Conservation (phyloP, 2,888 invertebrate genomes). For the Phanerotoma sp. region DNA sequence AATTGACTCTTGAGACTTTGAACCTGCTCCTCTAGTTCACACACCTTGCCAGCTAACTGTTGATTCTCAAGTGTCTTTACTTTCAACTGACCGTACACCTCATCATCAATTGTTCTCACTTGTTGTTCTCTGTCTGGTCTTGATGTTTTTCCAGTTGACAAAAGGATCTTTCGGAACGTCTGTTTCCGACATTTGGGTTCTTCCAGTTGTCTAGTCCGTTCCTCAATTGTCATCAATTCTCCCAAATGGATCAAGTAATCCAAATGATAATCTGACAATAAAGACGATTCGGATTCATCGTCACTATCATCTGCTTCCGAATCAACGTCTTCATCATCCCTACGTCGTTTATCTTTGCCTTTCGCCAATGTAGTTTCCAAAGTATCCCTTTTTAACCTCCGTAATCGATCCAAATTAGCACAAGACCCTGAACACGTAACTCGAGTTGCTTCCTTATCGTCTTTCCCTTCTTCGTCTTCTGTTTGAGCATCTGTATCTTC, state of each 20-base stretch:
- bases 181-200: constrained; percentile 68
- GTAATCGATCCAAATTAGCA: too few relatives aligned
- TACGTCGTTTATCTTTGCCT: too few relatives aligned
- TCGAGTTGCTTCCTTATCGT: too few relatives aligned
- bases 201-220: constrained; percentile 64
- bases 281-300: too few relatives aligned
- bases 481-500: too few relatives aligned
- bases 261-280: too few relatives aligned
- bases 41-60: constrained; percentile 59
- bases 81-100: constrained; percentile 60
- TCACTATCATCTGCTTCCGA: too few relatives aligned
- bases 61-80: constrained; percentile 62
- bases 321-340: not conserved
- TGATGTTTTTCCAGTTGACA: constrained; percentile 64
- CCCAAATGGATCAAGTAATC: constrained; percentile 59
- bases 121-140: not conserved
- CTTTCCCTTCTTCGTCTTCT: too few relatives aligned
- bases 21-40: constrained; percentile 58
- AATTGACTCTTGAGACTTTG: constrained; percentile 65
- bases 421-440: too few relatives aligned
- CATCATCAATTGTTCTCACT: constrained; percentile 41
- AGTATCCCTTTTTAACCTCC: too few relatives aligned
- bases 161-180: constrained; percentile 70
- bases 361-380: too few relatives aligned
- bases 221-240: constrained; percentile 61